phyloP scores from a whole-genome alignment of 1,140 invertebrate species.

The Sminthurides bifidus region DNA sequence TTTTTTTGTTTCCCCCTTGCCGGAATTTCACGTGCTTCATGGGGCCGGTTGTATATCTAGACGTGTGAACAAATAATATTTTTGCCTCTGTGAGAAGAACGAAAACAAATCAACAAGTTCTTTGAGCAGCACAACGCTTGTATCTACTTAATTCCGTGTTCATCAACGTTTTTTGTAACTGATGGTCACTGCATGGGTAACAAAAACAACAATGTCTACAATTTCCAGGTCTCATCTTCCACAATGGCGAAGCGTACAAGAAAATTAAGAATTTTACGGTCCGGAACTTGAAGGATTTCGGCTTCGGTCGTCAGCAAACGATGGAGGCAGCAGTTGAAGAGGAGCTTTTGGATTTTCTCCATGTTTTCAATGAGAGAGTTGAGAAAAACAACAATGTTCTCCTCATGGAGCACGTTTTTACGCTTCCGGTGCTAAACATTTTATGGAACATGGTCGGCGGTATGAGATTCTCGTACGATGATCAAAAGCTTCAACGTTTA shows the following conservation, averaged over 20 bases:
- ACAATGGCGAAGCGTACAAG: slow-evolving; percentile 25
- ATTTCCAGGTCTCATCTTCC: slow-evolving; percentile 25
- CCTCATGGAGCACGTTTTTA: slow-evolving; percentile 26
- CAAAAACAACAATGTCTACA: not conserved
- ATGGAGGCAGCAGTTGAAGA: slow-evolving; percentile 29
- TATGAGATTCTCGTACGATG: slow-evolving; percentile 25
- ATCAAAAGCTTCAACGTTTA: slow-evolving; percentile 20
- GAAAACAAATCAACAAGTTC: too few species aligned
- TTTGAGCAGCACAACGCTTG: too few species aligned
- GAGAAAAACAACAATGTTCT: slow-evolving; percentile 9
- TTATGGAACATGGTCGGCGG: slow-evolving; percentile 30
- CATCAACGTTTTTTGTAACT: not conserved
- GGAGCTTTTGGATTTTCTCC: slow-evolving; percentile 27
- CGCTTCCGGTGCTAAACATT: slow-evolving; percentile 28
- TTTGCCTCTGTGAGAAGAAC: too few species aligned
- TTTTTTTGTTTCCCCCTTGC: too few species aligned
- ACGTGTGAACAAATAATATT: too few species aligned
- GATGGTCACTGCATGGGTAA: not conserved
- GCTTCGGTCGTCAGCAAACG: slow-evolving; percentile 27
- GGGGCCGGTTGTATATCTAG: too few species aligned
- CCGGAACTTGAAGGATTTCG: slow-evolving; percentile 27
- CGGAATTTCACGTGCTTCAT: too few species aligned
- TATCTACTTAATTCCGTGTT: too few species aligned
- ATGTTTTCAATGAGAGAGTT: slow-evolving; percentile 18
- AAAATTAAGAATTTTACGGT: slow-evolving; percentile 25